phyloP scores from a whole-genome alignment of 2,113 vertebrate species.

The Romanogobio albipinnatus region DNA sequence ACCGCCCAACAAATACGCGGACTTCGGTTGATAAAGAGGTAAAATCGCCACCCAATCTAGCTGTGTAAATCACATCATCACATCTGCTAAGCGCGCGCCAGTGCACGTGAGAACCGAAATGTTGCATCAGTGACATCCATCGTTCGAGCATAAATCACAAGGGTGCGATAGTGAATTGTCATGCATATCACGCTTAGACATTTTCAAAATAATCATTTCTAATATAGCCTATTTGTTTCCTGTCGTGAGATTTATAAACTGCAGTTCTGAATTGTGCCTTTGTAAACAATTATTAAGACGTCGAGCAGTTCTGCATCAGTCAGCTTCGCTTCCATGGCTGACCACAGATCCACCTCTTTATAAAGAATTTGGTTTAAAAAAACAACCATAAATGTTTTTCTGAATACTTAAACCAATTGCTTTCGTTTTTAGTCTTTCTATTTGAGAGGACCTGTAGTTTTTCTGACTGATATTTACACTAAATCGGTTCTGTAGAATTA shows the following conservation, averaged over 20 bases:
- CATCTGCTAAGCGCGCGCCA: neutral
- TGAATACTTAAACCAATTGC: neutral
- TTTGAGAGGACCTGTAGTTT: neutral
- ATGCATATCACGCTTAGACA: neutral
- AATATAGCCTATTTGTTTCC: neutral
- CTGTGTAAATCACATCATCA: neutral
- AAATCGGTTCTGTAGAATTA: neutral
- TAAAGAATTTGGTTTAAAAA: neutral
- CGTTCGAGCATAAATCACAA: neutral
- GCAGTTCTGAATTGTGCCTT: neutral
- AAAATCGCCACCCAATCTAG: neutral
- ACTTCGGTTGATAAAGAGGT: neutral
- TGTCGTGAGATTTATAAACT: neutral
- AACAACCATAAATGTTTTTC: neutral
- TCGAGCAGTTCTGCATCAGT: neutral
- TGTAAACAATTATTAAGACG: constrained; percentile 5
- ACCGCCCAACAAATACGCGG: neutral
- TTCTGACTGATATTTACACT: no score
- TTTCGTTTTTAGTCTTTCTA: neutral
- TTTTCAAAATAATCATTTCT: neutral
- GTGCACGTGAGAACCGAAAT: constrained; percentile 1
- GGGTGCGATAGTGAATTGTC: neutral
- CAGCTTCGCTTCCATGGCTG: neutral
- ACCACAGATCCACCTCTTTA: neutral
- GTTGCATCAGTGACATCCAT: neutral